A percentile compares a stretch with the other conserved stretches of the same genome.
Conservation (phyloP, 2,797 vertebrate genomes). For the Micrastur ruficollis region DNA sequence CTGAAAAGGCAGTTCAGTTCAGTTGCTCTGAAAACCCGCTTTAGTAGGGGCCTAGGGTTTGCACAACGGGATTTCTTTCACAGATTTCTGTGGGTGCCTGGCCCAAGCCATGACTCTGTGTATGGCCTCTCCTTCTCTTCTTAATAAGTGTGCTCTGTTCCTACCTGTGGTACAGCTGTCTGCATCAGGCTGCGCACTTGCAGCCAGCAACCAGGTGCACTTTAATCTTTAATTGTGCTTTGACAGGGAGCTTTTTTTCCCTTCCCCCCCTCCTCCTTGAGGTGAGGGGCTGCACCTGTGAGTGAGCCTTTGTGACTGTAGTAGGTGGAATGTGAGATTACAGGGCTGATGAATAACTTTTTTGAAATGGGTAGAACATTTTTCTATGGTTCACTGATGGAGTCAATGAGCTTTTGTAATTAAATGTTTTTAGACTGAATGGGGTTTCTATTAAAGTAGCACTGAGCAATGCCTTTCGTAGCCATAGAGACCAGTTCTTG, state of each 20-base stretch:
- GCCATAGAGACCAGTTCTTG: background rate
- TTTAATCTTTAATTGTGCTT: background rate
- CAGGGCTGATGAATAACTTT: background rate
- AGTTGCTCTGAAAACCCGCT: background rate
- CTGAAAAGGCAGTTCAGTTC: background rate
- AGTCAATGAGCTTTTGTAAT: conserved; percentile 19
- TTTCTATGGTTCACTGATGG: conserved; percentile 11
- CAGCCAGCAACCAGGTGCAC: background rate
- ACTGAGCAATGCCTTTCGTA: background rate
- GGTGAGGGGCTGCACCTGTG: background rate
- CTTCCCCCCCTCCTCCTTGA: background rate
- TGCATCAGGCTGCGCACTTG: background rate
- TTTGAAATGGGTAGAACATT: background rate
- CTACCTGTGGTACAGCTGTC: background rate
- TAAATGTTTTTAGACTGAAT: background rate
- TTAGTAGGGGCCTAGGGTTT: background rate
- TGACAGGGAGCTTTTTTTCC: background rate
- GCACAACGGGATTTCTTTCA: background rate
- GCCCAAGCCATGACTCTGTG: background rate
- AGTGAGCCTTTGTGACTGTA: background rate
- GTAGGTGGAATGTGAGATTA: background rate
- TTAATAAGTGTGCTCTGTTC: background rate
- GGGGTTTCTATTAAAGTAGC: background rate
- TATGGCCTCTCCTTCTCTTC: background rate
- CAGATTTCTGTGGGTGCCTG: background rate